These are phyloP conservation scores for Cavia aperea DNA, from an alignment of 2,113 vertebrate species.

Conservation along the genomic window DNA sequence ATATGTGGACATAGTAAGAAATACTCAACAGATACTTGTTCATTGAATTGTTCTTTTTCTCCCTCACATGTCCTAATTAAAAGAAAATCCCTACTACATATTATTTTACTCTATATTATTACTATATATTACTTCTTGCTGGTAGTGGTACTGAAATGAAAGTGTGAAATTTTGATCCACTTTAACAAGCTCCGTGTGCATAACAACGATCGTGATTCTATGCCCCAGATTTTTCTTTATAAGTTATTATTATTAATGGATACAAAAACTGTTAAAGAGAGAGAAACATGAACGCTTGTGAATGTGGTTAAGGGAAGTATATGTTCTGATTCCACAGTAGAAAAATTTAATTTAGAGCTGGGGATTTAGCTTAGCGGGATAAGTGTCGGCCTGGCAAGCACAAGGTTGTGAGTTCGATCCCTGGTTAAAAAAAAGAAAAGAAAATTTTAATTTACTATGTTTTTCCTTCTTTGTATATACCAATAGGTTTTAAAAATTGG, in stretches of 20 bases:
- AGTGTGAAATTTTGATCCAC: constrained; percentile 14
- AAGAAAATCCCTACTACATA: neutral
- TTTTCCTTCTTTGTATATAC: constrained; percentile 27
- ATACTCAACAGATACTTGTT: neutral
- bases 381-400: too few species aligned
- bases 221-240: neutral
- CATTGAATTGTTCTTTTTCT: neutral
- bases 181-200: neutral
- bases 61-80: constrained; percentile 4
- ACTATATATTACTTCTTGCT: neutral
- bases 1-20: neutral
- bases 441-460: constrained; percentile 33
- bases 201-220: neutral
- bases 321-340: constrained; percentile 20
- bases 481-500: constrained; percentile 22
- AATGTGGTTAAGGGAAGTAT: neutral
- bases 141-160: constrained; percentile 45
- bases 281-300: neutral
- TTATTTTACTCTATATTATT: neutral
- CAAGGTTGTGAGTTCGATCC: too few species aligned
- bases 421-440: too few species aligned
- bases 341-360: constrained; percentile 31
- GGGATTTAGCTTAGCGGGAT: too few species aligned
- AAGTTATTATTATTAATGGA: neutral
- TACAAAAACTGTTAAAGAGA: constrained; percentile 1